phyloP scores from a whole-genome alignment of 2,113 vertebrate genomes.

The Excalfactoria chinensis region DNA sequence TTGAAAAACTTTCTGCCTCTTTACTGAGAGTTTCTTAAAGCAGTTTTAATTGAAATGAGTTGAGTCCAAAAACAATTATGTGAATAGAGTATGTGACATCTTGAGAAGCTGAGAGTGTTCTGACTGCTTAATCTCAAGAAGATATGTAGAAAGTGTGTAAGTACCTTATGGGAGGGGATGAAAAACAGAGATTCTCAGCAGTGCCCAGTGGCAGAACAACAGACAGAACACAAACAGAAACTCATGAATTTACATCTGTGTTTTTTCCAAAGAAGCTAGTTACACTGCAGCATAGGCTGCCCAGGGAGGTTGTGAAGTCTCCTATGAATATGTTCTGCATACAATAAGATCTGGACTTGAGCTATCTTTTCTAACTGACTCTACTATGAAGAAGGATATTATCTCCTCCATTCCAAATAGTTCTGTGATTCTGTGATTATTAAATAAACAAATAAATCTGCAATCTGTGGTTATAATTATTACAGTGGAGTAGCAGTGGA shows the following conservation, averaged over 20 bases:
- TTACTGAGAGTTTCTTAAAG: no score
- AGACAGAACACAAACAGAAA: neutral
- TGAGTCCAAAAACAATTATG: rapidly evolving
- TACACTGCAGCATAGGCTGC: neutral
- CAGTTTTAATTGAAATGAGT: no score
- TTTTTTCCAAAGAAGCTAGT: neutral
- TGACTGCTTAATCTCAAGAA: neutral
- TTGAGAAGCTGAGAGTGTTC: neutral
- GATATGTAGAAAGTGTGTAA: neutral
- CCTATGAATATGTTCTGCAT: neutral
- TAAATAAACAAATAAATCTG: neutral
- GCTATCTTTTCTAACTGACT: neutral
- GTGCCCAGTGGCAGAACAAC: neutral
- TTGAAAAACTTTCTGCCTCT: no score
- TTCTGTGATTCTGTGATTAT: neutral
- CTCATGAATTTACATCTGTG: neutral
- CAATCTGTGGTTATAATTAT: neutral
- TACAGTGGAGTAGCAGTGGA: neutral
- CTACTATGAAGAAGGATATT: neutral
- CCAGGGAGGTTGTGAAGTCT: neutral
- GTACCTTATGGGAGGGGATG: neutral
- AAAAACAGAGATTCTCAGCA: neutral
- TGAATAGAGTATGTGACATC: neutral
- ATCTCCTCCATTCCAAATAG: neutral
- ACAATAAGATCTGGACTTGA: neutral